phyloP scores from a whole-genome alignment of 2,113 vertebrate species.

The Rhinichthys klamathensis region DNA sequence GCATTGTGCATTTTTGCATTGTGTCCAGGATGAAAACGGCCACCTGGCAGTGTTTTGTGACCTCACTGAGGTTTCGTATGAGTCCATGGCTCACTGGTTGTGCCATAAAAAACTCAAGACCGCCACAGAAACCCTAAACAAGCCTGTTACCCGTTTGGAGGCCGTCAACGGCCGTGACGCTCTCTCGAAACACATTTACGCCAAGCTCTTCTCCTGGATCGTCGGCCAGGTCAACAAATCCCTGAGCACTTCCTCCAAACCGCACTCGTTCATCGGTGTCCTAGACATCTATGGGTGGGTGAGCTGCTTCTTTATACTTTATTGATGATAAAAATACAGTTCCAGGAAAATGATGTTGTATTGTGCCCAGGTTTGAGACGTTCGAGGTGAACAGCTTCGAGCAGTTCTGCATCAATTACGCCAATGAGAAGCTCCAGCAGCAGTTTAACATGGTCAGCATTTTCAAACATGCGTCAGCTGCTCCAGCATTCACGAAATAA shows the following conservation, averaged over 20 bases:
- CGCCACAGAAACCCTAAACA: constrained; percentile 89
- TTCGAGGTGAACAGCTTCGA: constrained; percentile 99
- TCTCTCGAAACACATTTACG: constrained; percentile 93
- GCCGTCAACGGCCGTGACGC: constrained; percentile 90
- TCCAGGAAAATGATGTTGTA: background rate
- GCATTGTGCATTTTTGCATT: constrained; percentile 13
- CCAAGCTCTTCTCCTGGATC: constrained; percentile 90
- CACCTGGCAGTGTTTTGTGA: constrained; percentile 90
- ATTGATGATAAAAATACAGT: background rate
- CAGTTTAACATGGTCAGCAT: constrained; percentile 95
- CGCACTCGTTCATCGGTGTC: constrained; percentile 94
- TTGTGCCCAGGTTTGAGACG: constrained; percentile 88
- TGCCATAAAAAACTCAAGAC: constrained; percentile 92
- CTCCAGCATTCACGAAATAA: background rate
- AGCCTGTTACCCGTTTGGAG: constrained; percentile 84
- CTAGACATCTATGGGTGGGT: constrained; percentile 96
- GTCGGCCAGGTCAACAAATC: constrained; percentile 88
- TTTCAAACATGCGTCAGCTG: background rate
- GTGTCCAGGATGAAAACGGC: constrained; percentile 82
- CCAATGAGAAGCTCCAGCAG: constrained; percentile 98
- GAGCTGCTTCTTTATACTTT: background rate
- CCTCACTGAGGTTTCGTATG: constrained; percentile 87
- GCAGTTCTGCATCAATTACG: constrained; percentile 99
- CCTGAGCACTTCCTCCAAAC: constrained; percentile 83
- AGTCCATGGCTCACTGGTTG: constrained; percentile 95